Base-by-base conservation (phyloP, 1,140 invertebrate genomes). In the Trachelipus rathkii region DNA sequence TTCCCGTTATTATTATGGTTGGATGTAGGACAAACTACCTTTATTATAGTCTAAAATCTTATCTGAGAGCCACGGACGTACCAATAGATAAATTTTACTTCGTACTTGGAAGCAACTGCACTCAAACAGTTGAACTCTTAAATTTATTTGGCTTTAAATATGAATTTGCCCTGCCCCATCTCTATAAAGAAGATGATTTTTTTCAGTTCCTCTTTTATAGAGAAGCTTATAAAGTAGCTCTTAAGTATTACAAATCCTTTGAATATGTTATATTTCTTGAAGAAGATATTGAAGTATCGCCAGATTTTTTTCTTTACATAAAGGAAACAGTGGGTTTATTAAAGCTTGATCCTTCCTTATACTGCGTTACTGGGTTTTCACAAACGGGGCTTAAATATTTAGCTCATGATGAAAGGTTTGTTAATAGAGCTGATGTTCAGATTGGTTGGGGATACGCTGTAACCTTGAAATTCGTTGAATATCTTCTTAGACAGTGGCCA, bases 81-180 rank as follows among this genome's bases (percentile, higher is more conserved):
- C 72, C 21, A 43, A 9, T 5, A 15, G 33, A 73, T 15, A 73
- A 73, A 21, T n/a, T 73, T 15, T 53, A 73, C 45, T 45, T 50
- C 4, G 23, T 73, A 23, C 8, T 45, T 9, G 72, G 72, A 6
- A 33, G 44, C n/a, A 0, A 73, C 9, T 19, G 19, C 66, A 6
- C 72, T 21, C 23, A 19, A 23, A 73, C 72, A 45, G 21, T 73
- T n/a, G 5, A 13, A 43, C 44, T 73, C 24, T 44, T 73, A 8
- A 53, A 73, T 50, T 45, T 50, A 23, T 73, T 73, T 50, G n/a
- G 45, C 13, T 50, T 73, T 5, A 44, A 46, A 21, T 73, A 73
- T 19, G 33, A 45, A 21, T 23, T 46, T 2, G 43, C 66, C 7
- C 5, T 5, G 33, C 9, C 43, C 6, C 23, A 44, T 11, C 23